Evolutionary conservation across 2,888 invertebrate genomes (phyloP), one percentile per base, ranked within the genome.

Genomic region (Gandaritis pyraliata): DNA sequence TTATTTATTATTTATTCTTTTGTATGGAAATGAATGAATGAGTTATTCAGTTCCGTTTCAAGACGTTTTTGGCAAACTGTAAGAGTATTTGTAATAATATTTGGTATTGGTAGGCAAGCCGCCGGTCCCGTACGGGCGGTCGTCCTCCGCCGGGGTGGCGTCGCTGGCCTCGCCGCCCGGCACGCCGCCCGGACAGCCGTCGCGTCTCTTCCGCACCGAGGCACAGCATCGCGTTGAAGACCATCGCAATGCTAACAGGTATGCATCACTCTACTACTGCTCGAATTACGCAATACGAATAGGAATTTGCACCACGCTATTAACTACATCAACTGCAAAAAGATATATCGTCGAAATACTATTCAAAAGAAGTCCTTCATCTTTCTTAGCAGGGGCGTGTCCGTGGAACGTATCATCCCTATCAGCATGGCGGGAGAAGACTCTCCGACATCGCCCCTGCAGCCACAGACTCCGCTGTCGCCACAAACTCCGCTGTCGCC

Each of bases 121-220:
- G 55, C 94, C 95, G 0, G 93, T 95, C 72, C 94, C 95, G 72
- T 95, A 94, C 86, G 94, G 95, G 0, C 94, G 94, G n/a, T 94
- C 94, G 63, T 94, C 94, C 71, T 91, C 92, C 0, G 91, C 92
- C 49, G 92, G 92, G 67, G 91, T 92, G 80, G 81, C 90, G 68
- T 79, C 87, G 51, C 84, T 90, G 59, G 67, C 68, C 67, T 83
- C 90, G 0, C 90, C 89, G 65, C 85, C 87, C 29, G 80, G 69
- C 76, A 81, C 85, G 52, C 87, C 87, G 58, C 78, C 93, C 78
- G 75, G 82, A 47, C 61, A 74, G 77, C 38, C 77, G 70, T 60
- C 75, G 55, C 73, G 85, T 38, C 78, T 91, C 12, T 93, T 86
- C 87, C 86, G 92, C 76, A 93, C 92, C 0, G 92, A 93, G 76